Conservation (phyloP, 2,113 vertebrate genomes). For the Semnornis frantzii region DNA sequence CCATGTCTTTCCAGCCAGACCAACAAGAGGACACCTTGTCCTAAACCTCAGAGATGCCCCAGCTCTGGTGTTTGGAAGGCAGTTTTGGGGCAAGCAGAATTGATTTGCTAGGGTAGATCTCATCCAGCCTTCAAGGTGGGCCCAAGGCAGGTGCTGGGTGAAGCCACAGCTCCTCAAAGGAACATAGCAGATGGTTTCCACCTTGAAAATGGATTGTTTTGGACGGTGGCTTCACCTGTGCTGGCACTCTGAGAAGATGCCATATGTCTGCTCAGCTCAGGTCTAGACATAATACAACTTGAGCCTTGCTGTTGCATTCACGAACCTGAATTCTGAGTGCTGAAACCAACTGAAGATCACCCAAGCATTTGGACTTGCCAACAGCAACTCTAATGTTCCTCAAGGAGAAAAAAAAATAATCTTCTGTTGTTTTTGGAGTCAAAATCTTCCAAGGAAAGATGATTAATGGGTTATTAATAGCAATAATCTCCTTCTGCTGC, state of each 20-base stretch:
- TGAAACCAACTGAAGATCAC: background rate
- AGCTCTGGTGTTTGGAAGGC: fast-evolving
- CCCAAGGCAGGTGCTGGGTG: fast-evolving
- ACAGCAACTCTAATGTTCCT: fast-evolving
- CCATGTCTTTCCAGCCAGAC: background rate
- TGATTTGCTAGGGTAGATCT: background rate
- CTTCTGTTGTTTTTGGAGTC: background rate
- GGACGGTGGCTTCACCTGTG: background rate
- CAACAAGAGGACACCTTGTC: background rate
- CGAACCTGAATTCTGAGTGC: background rate
- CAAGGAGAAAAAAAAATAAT: background rate
- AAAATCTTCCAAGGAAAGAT: background rate
- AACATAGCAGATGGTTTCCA: background rate
- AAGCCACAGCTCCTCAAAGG: background rate
- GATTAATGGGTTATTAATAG: background rate
- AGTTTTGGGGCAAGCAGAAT: background rate
- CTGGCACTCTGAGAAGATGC: background rate
- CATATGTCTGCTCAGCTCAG: background rate
- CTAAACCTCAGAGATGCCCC: background rate
- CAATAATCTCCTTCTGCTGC: background rate
- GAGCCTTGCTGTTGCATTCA: background rate
- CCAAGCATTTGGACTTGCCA: background rate
- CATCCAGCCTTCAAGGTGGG: fast-evolving
- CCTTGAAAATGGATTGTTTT: background rate
- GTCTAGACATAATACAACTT: background rate